phyloP scores from a whole-genome alignment of 2,888 invertebrate genomes.

The Urechis unicinctus region DNA sequence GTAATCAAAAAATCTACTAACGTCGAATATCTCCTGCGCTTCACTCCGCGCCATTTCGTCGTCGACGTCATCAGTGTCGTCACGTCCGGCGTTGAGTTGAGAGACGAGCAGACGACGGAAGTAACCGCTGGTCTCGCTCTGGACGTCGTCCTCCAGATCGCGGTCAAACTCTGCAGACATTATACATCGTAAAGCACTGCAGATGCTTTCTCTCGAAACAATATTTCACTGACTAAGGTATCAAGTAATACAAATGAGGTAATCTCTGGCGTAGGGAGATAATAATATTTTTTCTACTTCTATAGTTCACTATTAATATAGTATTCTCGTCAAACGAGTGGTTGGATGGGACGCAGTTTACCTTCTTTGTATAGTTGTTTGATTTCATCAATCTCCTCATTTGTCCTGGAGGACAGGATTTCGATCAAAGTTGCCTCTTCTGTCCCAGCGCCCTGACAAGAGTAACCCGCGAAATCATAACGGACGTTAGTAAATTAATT shows the following conservation, averaged over 20 bases:
- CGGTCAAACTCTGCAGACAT: neutral
- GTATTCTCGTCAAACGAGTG: too few species aligned
- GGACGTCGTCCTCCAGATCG: neutral
- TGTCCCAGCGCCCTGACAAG: slow-evolving; percentile 69
- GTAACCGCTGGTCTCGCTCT: neutral
- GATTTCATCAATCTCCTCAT: slow-evolving; percentile 61
- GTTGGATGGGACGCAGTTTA: too few species aligned
- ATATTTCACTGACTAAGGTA: too few species aligned
- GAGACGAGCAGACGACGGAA: slow-evolving; percentile 1
- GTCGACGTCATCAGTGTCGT: neutral
- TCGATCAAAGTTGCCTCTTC: slow-evolving; percentile 80
- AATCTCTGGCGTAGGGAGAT: too few species aligned
- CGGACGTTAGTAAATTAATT: too few species aligned
- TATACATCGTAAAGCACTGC: too few species aligned
- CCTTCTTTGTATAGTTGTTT: slow-evolving; percentile 39
- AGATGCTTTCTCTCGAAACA: too few species aligned
- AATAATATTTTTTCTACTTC: too few species aligned
- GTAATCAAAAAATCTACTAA: too few species aligned
- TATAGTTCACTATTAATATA: too few species aligned
- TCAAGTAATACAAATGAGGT: too few species aligned
- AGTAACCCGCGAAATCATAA: too few species aligned
- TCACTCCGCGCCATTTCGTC: neutral
- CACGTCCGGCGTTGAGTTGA: neutral
- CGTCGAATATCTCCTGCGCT: neutral
- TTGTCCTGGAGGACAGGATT: slow-evolving; percentile 64